phyloP scores from a whole-genome alignment of 2,888 invertebrate species.

The Tetragonula carbonaria region DNA sequence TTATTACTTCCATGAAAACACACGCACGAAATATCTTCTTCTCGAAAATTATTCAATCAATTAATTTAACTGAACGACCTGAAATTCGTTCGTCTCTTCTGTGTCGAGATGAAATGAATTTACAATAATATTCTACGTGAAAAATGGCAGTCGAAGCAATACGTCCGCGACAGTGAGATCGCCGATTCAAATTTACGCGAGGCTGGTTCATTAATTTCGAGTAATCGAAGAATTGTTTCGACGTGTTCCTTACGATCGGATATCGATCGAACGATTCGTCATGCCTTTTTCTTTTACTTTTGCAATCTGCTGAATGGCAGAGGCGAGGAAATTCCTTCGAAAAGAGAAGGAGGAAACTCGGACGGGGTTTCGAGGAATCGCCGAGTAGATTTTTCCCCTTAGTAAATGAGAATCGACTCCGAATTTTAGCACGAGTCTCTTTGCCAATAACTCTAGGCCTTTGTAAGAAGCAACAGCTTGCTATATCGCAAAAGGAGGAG shows the following conservation, averaged over 20 bases:
- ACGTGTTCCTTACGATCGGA: conserved; percentile 6
- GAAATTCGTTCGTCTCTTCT: background rate
- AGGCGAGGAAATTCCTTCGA: conserved; percentile 6
- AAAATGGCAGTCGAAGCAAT: background rate
- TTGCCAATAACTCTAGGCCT: too few relatives aligned
- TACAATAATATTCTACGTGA: background rate
- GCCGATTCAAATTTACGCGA: background rate
- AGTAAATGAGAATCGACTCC: conserved; percentile 17
- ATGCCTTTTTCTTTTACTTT: background rate
- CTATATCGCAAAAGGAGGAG: background rate
- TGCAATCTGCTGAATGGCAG: conserved; percentile 29
- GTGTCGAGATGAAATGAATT: background rate
- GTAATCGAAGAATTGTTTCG: conserved; percentile 13
- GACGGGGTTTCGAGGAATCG: background rate
- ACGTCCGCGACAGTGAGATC: background rate
- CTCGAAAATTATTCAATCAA: background rate
- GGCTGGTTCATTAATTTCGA: background rate
- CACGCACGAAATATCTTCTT: background rate
- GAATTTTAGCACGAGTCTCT: conserved; percentile 8
- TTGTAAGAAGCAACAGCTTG: background rate
- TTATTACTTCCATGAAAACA: too few relatives aligned
- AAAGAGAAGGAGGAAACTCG: background rate
- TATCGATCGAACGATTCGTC: conserved; percentile 30
- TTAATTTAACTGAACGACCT: background rate
- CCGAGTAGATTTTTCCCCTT: conserved; percentile 19